phyloP scores from a whole-genome alignment of 2,888 invertebrate genomes.

The Silvanus unidentatus region DNA sequence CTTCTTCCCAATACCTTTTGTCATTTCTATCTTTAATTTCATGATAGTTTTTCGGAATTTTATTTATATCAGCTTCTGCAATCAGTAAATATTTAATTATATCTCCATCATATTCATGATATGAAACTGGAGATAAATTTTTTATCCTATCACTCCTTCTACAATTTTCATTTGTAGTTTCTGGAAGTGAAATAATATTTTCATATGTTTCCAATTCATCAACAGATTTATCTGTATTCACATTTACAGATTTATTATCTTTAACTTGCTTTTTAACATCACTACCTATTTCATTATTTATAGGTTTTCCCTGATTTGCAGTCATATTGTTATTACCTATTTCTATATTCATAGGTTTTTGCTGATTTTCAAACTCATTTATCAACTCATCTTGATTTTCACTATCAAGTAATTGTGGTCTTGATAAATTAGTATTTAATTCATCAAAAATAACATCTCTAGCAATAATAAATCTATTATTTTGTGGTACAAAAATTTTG shows the following conservation, averaged over 20 bases:
- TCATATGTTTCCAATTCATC: too few species aligned
- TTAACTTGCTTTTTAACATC: too few species aligned
- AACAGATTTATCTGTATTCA: too few species aligned
- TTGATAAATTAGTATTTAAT: not conserved
- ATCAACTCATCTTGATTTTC: too few species aligned
- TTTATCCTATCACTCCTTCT: not conserved
- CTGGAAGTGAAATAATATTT: too few species aligned
- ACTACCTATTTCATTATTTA: too few species aligned
- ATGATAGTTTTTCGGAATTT: conserved; percentile 1
- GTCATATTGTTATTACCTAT: too few species aligned
- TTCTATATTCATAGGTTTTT: too few species aligned
- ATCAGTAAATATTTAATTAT: not conserved
- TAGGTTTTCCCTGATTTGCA: too few species aligned
- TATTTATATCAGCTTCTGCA: not conserved
- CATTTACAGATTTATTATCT: too few species aligned
- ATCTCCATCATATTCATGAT: not conserved
- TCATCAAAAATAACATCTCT: conserved; percentile 5
- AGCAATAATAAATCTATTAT: conserved; percentile 18
- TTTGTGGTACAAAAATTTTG: conserved; percentile 29
- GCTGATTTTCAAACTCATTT: too few species aligned
- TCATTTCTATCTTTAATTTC: conserved; percentile 10
- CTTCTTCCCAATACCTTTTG: conserved; percentile 7
- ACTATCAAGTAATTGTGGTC: too few species aligned
- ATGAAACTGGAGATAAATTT: conserved; percentile 1
- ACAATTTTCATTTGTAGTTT: not conserved